A percentile compares a stretch with the other conserved stretches of the same genome.
phyloP scores from a whole-genome alignment of 2,888 invertebrate genomes.

The Cybosia mesomella region DNA sequence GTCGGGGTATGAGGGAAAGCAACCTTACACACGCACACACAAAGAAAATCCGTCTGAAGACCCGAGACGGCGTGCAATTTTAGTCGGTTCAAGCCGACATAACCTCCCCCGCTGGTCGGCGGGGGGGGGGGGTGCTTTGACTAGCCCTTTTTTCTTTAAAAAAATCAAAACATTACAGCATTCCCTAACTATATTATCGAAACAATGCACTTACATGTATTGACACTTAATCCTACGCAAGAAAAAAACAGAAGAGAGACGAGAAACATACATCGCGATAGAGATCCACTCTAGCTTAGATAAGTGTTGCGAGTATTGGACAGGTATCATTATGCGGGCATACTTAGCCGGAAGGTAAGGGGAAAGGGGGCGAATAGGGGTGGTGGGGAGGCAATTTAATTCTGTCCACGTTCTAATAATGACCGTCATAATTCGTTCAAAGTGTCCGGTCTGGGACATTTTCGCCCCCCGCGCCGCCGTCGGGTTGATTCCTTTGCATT shows the following conservation, averaged over 20 bases:
- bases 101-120: no score
- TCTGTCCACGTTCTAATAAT: constrained; percentile 89
- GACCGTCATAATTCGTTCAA: constrained; percentile 89
- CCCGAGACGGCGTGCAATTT: no score
- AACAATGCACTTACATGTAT: constrained; percentile 47
- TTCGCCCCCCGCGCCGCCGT: constrained; percentile 70
- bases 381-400: constrained; percentile 86
- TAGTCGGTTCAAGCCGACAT: no score
- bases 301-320: constrained; percentile 80
- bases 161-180: background rate
- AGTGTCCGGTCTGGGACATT: constrained; percentile 87
- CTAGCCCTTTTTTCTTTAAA: no score
- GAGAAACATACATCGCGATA: constrained; percentile 56
- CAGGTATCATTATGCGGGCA: constrained; percentile 86
- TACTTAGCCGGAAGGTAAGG: constrained; percentile 81
- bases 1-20: no score
- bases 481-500: constrained; percentile 85
- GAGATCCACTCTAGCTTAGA: constrained; percentile 65
- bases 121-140: no score
- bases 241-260: no score
- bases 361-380: constrained; percentile 53
- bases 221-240: constrained; percentile 50
- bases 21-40: no score
- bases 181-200: constrained; percentile 32
- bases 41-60: no score